A percentile compares a stretch with the other conserved stretches of the same genome.
Evolutionary conservation across 2,797 vertebrate genomes (phyloP).

Genomic region (Peromyscus nudipes): DNA sequence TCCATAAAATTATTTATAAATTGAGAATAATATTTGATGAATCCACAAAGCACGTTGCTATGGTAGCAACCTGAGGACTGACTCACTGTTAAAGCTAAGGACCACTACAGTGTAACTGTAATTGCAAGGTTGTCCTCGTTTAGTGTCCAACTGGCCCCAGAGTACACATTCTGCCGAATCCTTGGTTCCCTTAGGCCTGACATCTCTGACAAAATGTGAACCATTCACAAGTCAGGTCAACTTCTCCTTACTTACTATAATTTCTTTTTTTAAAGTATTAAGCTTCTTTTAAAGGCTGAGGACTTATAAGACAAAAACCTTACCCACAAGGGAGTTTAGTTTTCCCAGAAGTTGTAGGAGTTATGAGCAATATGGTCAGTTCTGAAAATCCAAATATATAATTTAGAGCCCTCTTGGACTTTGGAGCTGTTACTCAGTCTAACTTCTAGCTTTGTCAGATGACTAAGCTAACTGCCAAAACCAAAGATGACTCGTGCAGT

Average conservation of each 20-base stretch:
- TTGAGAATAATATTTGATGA: constrained; percentile 64
- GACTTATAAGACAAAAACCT: neutral
- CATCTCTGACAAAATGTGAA: neutral
- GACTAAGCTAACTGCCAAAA: constrained; percentile 32
- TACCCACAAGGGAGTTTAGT: constrained; percentile 19
- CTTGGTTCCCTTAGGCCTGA: constrained; percentile 15
- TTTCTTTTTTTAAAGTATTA: neutral
- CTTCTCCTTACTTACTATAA: constrained; percentile 37
- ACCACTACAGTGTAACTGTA: neutral
- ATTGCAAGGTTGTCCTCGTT: neutral
- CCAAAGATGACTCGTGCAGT: constrained; percentile 4
- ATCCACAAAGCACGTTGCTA: constrained; percentile 32
- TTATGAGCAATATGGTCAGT: neutral
- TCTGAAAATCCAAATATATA: constrained; percentile 54
- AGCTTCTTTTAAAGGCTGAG: constrained; percentile 4
- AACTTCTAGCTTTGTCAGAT: constrained; percentile 36
- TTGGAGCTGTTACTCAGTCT: neutral
- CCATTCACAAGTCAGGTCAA: neutral
- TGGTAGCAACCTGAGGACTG: neutral
- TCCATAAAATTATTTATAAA: constrained; percentile 54
- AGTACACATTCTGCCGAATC: neutral
- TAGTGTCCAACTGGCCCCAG: neutral
- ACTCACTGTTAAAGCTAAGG: constrained; percentile 1
- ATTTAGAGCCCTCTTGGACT: constrained; percentile 31
- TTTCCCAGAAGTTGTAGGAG: constrained; percentile 41